phyloP scores from a whole-genome alignment of 37 sponge, comb jelly and placozoan species.

The Axinella damicornis region DNA sequence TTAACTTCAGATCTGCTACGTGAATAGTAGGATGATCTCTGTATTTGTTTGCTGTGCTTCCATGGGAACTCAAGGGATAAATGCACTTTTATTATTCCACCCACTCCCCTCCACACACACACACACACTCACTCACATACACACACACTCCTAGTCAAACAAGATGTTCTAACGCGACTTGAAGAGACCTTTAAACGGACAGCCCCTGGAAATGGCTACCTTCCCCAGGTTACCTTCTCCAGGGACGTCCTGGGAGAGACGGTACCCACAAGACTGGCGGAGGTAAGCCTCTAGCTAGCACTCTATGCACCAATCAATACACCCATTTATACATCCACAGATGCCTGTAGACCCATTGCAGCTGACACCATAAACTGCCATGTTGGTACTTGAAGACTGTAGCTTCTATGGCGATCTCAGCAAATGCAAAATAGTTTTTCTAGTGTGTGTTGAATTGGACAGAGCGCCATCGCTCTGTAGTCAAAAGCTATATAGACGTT shows the following conservation, averaged over 20 bases:
- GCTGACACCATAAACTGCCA: no score
- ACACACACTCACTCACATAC: no score
- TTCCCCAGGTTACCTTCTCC: slow-evolving; percentile 76
- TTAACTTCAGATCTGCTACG: no score
- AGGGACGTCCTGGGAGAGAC: slow-evolving; percentile 81
- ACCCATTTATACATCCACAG: no score
- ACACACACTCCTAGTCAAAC: slow-evolving; percentile 50
- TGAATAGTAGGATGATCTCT: no score
- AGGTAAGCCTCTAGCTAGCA: slow-evolving; percentile 44
- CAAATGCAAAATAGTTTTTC: no score
- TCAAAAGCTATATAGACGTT: no score
- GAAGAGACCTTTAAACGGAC: slow-evolving; percentile 74
- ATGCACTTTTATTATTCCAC: background rate
- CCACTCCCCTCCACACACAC: background rate
- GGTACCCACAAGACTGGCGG: slow-evolving; percentile 79
- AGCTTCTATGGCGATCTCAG: no score
- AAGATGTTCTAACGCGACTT: slow-evolving; percentile 53
- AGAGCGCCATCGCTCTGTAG: no score
- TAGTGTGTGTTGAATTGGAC: no score
- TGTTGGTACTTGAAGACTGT: no score
- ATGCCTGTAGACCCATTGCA: no score
- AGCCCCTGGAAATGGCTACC: slow-evolving; percentile 55
- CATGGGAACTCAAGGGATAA: background rate
- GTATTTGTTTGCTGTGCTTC: background rate
- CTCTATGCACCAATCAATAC: background rate